Conservation (phyloP, 2,888 invertebrate species). For the Drosophila subsilvestris region DNA sequence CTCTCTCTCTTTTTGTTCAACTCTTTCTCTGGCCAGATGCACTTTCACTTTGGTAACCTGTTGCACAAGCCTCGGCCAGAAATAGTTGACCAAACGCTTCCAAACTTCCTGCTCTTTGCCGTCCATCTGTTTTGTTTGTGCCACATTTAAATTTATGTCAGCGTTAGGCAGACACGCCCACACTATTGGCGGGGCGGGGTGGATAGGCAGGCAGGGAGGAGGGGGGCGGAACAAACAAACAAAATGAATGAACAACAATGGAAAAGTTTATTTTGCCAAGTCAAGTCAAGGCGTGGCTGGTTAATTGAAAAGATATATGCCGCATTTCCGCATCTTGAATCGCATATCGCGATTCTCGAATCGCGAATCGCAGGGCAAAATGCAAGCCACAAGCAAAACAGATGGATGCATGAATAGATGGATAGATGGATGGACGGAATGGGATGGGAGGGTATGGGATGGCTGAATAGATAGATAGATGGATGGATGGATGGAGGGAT, state of each 20-base stretch:
- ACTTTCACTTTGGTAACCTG: constrained; percentile 67
- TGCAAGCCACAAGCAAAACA: constrained; percentile 46
- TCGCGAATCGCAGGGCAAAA: constrained; percentile 45
- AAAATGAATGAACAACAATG: constrained; percentile 41
- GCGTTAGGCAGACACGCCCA: constrained; percentile 34
- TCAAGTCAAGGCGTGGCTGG: constrained; percentile 56
- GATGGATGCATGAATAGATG: constrained; percentile 28
- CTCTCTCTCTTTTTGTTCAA: constrained; percentile 9
- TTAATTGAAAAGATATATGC: constrained; percentile 57
- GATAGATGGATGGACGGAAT: constrained; percentile 20
- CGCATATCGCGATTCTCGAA: constrained; percentile 19
- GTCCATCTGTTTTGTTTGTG: constrained; percentile 23
- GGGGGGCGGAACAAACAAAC: constrained; percentile 18
- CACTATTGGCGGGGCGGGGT: constrained; percentile 15
- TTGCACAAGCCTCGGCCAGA: constrained; percentile 54
- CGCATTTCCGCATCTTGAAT: constrained; percentile 65
- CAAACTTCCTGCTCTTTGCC: constrained; percentile 30
- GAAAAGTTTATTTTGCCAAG: constrained; percentile 57
- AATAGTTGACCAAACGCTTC: constrained; percentile 36
- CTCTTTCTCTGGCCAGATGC: background rate
- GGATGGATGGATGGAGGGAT: constrained; percentile 26
- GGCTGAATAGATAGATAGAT: constrained; percentile 1
- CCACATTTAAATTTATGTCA: constrained; percentile 47
- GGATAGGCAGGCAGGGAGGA: too few relatives aligned
- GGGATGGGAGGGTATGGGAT: constrained; percentile 7